phyloP scores from a whole-genome alignment of 1,140 invertebrate genomes.

The Heliconius congener region DNA sequence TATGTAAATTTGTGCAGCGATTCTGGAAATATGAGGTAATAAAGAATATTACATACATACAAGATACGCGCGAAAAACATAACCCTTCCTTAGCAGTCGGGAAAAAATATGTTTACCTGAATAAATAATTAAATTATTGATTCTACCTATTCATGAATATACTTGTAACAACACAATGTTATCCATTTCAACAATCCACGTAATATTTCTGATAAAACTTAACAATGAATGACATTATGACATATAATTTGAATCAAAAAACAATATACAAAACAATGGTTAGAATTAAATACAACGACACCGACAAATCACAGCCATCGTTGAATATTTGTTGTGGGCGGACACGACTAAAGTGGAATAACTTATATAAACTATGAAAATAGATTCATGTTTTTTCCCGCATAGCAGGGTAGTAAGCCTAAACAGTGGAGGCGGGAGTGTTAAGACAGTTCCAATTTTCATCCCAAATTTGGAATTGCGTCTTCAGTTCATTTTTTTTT shows the following conservation, averaged over 20 bases:
- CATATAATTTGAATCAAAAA: slow-evolving; percentile 4
- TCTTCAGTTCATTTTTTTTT: too few relatives aligned
- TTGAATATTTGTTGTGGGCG: background rate
- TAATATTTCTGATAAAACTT: background rate
- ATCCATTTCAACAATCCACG: slow-evolving; percentile 1
- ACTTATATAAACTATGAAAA: background rate
- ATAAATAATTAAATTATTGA: background rate
- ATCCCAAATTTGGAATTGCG: too few relatives aligned
- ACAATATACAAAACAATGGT: slow-evolving; percentile 9
- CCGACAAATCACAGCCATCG: slow-evolving; percentile 16
- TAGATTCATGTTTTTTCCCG: background rate
- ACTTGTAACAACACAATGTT: background rate
- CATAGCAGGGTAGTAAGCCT: too few relatives aligned
- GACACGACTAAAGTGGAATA: background rate
- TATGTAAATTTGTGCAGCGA: too few relatives aligned
- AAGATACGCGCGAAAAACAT: too few relatives aligned
- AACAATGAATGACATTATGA: slow-evolving; percentile 4
- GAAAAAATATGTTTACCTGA: background rate
- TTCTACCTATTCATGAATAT: background rate
- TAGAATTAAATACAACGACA: slow-evolving; percentile 4
- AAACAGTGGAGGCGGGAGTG: too few relatives aligned
- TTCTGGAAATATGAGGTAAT: too few relatives aligned
- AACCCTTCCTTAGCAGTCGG: too few relatives aligned
- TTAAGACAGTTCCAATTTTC: too few relatives aligned
- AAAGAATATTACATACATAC: too few relatives aligned